Conservation (phyloP, 2,113 vertebrate species). For the Anser brachyrhynchus region DNA sequence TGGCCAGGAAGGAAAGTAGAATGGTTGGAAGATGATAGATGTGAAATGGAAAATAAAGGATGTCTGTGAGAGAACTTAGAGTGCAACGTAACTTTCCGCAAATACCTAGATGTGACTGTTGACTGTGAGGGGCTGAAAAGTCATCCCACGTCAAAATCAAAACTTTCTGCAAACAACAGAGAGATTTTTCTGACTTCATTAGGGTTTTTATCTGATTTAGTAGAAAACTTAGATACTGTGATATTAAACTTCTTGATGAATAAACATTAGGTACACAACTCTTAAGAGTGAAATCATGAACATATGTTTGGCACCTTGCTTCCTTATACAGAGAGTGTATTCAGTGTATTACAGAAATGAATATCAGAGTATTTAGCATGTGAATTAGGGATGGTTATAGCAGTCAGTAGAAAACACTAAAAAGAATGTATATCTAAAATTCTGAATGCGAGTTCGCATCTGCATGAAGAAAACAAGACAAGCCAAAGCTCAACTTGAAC, state of each 20-base stretch:
- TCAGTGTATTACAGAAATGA: not conserved
- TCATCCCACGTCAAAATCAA: accelerated
- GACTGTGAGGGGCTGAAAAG: not conserved
- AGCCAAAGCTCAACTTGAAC: not conserved
- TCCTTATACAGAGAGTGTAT: not conserved
- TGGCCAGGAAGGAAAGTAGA: not conserved
- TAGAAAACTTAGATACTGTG: not conserved
- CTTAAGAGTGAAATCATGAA: not conserved
- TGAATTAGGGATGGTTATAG: not conserved
- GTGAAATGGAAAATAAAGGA: not conserved
- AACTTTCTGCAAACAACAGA: not conserved
- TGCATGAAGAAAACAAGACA: not conserved
- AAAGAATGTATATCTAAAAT: not conserved
- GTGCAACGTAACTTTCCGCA: not conserved
- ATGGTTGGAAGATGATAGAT: not conserved
- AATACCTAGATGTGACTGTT: accelerated
- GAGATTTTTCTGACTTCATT: not conserved
- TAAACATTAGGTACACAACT: not conserved
- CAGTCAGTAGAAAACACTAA: not conserved
- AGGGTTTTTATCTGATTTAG: not conserved
- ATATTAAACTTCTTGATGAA: not conserved
- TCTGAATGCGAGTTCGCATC: not conserved
- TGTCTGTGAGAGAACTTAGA: not conserved
- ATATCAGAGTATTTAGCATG: not conserved
- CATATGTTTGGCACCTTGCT: not conserved